Percentiles rank a stretch among this genome's conserved stretches.
Evolutionary conservation across 2,113 vertebrate genomes (phyloP).

Genomic region (Mastomys coucha): DNA sequence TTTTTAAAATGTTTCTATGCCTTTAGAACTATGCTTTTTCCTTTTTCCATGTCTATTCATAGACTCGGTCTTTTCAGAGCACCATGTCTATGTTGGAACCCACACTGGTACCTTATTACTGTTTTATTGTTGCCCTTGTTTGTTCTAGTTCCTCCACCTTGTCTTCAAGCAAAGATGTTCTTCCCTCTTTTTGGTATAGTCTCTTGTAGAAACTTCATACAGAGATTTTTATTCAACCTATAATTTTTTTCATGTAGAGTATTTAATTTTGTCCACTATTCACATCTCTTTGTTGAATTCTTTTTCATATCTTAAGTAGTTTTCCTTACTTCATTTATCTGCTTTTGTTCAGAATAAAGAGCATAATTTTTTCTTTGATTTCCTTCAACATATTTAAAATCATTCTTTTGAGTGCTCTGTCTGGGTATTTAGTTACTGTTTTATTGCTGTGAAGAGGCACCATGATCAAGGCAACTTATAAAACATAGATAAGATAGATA

Average conservation of each 20-base stretch:
- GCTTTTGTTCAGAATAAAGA: not conserved
- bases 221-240: not conserved
- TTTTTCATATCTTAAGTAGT: not conserved
- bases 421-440: not conserved
- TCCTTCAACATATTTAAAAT: not conserved
- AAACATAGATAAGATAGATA: not conserved
- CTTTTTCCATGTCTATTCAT: not conserved
- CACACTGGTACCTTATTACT: not conserved
- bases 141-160: not conserved
- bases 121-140: not conserved
- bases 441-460: not conserved
- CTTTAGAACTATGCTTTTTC: not conserved
- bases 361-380: not conserved
- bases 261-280: not conserved
- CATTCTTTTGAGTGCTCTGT: not conserved
- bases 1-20: not conserved
- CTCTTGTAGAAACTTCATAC: not conserved
- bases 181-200: not conserved
- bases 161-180: not conserved
- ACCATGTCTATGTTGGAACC: not conserved
- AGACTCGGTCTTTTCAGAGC: not conserved
- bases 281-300: not conserved
- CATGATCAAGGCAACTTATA: not conserved
- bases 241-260: not conserved
- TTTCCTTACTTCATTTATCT: not conserved